phyloP scores from a whole-genome alignment of 2,797 vertebrate genomes.

The Mico argentatus region DNA sequence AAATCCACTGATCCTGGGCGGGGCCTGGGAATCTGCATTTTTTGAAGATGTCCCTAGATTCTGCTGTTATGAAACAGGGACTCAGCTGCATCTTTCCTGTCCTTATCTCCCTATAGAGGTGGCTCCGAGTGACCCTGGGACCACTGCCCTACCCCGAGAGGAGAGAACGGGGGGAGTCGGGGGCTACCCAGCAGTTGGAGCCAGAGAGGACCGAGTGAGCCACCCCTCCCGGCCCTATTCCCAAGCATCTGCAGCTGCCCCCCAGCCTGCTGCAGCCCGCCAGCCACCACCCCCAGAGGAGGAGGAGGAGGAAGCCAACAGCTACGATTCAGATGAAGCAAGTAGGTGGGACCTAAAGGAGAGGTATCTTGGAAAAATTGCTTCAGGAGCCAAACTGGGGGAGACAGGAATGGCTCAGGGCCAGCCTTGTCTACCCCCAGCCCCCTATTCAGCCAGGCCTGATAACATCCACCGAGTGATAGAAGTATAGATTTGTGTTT shows the following conservation, averaged over 20 bases:
- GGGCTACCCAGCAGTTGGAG: constrained; percentile 60
- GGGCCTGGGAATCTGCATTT: neutral
- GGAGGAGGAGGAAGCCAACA: constrained; percentile 92
- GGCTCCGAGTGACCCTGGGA: constrained; percentile 42
- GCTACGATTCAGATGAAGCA: constrained; percentile 95
- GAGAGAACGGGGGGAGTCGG: constrained; percentile 81
- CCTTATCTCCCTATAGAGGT: constrained; percentile 44
- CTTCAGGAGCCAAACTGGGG: neutral
- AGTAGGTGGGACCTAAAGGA: constrained; percentile 84
- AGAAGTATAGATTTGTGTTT: neutral
- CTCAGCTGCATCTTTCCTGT: neutral
- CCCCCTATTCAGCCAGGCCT: neutral
- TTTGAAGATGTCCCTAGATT: neutral
- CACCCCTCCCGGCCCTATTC: constrained; percentile 80
- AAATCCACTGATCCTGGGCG: neutral
- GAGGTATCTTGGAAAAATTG: neutral
- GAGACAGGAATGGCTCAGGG: neutral
- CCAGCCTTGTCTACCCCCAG: neutral
- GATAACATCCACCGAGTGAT: neutral
- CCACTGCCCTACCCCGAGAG: constrained; percentile 55
- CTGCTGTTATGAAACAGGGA: neutral
- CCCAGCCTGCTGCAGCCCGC: neutral
- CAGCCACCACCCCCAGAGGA: constrained; percentile 81
- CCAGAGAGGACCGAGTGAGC: constrained; percentile 86
- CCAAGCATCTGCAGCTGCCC: constrained; percentile 72